Evolutionary conservation across 2,113 vertebrate genomes (phyloP), one percentile per base, ranked within the genome.

Genomic region (Thinocorus orbignyianus): DNA sequence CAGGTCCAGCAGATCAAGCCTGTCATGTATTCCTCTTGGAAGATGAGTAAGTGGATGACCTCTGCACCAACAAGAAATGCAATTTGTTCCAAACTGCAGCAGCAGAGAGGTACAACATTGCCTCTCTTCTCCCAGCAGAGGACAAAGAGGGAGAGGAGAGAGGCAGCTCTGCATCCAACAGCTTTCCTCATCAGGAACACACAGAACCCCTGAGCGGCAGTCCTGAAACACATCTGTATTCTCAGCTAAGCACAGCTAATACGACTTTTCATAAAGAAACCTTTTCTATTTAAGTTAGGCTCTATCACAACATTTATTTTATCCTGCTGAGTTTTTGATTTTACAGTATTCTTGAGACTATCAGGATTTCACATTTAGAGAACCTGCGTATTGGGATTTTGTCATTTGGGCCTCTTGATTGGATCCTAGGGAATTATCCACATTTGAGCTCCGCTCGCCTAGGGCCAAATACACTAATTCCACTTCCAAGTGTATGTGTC

Each of bases 391-490:
- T 4, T 91, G 91, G 74, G 82, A 70, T 94, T 96, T 81, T 94
- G 88, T 92, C 77, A 48, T 86, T 91, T 74, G 87, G 81, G 81
- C 58, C 65, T 61, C 68, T 77, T 94, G 97, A 97, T 61, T 86
- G 90, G 92, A 88, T 97, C 91, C 92, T 46, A 57, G 93, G 93
- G 93, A 96, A 91, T 91, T 61, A 69, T 57, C 81, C n/a, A 39
- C 72, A 66, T 66, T 80, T 88, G 68, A 90, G 87, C 49, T 89
- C 30, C 10, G 23, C 61, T 88, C 68, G 93, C 94, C 95, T 90
- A 41, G 37, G 86, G 96, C 92, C 94, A 96, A 66, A 94, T 37
- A 90, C 71, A 72, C 72, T 89, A 79, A 96, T 94, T 95, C 93
- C 69, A 85, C 62, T 95, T 97, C 87, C 90, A 86, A 81, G 90